Conservation (phyloP, 2,113 vertebrate species). For the Coregonus clupeaformis region DNA sequence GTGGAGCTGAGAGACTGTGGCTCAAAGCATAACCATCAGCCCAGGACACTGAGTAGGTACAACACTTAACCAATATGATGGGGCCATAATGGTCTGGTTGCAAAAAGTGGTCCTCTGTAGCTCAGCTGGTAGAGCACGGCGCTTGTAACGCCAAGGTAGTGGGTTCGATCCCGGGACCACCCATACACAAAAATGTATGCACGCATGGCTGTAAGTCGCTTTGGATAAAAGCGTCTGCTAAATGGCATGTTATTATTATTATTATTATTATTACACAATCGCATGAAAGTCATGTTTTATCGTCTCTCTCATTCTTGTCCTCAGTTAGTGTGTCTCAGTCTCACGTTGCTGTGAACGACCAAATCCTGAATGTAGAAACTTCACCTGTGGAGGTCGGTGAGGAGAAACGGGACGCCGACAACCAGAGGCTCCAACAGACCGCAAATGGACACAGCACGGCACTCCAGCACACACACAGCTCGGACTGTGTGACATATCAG, state of each 20-base stretch:
- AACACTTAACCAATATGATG: background rate
- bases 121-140: too few species aligned
- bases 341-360: background rate
- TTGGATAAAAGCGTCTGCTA: too few species aligned
- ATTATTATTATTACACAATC: too few species aligned
- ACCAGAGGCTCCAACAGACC: background rate
- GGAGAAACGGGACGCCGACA: background rate
- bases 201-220: too few species aligned
- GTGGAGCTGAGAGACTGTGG: constrained; percentile 15
- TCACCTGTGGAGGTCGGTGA: background rate
- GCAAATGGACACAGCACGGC: background rate
- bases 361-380: background rate
- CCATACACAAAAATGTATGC: too few species aligned
- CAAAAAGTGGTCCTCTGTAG: too few species aligned
- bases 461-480: background rate
- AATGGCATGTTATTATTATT: too few species aligned
- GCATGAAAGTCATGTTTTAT: background rate
- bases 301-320: background rate
- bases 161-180: too few species aligned
- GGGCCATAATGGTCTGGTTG: background rate
- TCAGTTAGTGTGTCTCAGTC: background rate
- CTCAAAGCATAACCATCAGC: background rate
- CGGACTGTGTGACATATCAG: background rate
- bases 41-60: background rate
- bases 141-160: too few species aligned